phyloP scores from a whole-genome alignment of 2,113 vertebrate species.

The Serinus canaria region DNA sequence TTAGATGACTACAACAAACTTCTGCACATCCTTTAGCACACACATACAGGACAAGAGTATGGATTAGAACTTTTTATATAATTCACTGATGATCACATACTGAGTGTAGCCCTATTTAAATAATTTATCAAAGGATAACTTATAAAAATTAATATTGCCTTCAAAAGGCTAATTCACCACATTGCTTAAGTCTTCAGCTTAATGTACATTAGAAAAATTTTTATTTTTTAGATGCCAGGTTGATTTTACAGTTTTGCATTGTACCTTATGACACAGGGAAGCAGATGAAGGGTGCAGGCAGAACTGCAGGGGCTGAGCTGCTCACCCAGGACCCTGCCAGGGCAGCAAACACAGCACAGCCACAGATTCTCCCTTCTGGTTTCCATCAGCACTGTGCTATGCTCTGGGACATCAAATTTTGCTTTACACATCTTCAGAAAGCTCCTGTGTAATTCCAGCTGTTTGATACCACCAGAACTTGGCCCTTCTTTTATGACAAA shows the following conservation, averaged over 20 bases:
- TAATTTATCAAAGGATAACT: background rate
- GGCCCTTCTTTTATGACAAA: background rate
- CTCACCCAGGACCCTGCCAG: rapidly evolving
- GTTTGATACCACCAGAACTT: background rate
- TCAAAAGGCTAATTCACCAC: background rate
- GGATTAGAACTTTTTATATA: background rate
- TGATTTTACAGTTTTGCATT: background rate
- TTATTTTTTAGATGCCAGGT: background rate
- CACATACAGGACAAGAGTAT: background rate
- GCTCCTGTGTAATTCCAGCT: background rate
- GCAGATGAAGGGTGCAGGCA: background rate
- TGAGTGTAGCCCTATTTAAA: background rate
- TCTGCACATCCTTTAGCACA: background rate
- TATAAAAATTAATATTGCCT: background rate
- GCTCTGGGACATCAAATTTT: background rate
- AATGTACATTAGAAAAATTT: background rate
- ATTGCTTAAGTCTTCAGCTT: background rate
- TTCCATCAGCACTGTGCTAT: background rate
- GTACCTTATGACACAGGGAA: background rate
- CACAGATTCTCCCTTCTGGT: too few species aligned
- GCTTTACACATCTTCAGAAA: background rate
- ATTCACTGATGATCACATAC: background rate
- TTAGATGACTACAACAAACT: background rate
- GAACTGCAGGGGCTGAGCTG: rapidly evolving
- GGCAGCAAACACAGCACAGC: background rate